Evolutionary conservation across 2,888 invertebrate species (phyloP).

Genomic region (Luffia ferchaultella): DNA sequence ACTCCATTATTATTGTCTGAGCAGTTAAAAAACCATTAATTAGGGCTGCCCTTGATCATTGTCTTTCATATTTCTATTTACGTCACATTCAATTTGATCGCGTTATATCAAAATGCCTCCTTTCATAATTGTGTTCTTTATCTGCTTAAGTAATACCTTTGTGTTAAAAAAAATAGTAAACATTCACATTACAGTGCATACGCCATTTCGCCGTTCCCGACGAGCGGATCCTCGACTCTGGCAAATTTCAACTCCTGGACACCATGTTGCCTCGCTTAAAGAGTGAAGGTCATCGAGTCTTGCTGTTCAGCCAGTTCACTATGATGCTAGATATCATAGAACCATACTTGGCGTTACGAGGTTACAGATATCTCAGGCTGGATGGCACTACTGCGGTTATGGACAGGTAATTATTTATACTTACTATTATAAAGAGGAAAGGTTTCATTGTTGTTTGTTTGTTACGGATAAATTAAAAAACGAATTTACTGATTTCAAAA

Average conservation of each 20-base stretch:
- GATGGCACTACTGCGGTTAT: slow-evolving; percentile 91
- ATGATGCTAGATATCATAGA: slow-evolving; percentile 94
- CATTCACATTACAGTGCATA: slow-evolving; percentile 60
- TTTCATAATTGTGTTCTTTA: too few relatives aligned
- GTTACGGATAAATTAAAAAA: too few relatives aligned
- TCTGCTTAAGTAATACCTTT: too few relatives aligned
- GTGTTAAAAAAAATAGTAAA: too few relatives aligned
- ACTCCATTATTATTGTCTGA: too few relatives aligned
- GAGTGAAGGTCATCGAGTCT: slow-evolving; percentile 78
- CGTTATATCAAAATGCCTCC: too few relatives aligned
- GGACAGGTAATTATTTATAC: slow-evolving; percentile 63
- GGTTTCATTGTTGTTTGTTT: too few relatives aligned
- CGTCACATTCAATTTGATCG: too few relatives aligned
- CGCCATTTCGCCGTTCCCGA: slow-evolving; percentile 70
- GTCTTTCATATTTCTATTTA: too few relatives aligned
- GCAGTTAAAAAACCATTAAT: too few relatives aligned
- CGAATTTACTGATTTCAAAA: too few relatives aligned
- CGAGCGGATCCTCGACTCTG: slow-evolving; percentile 79
- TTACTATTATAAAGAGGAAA: background rate
- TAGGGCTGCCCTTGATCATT: too few relatives aligned
- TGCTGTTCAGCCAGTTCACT: slow-evolving; percentile 96
- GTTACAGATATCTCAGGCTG: slow-evolving; percentile 79
- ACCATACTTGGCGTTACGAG: slow-evolving; percentile 80
- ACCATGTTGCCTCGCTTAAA: slow-evolving; percentile 78
- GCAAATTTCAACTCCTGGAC: slow-evolving; percentile 87